Base-by-base conservation (phyloP, 2,113 vertebrate genomes). In the Thamnophis sirtalis region DNA sequence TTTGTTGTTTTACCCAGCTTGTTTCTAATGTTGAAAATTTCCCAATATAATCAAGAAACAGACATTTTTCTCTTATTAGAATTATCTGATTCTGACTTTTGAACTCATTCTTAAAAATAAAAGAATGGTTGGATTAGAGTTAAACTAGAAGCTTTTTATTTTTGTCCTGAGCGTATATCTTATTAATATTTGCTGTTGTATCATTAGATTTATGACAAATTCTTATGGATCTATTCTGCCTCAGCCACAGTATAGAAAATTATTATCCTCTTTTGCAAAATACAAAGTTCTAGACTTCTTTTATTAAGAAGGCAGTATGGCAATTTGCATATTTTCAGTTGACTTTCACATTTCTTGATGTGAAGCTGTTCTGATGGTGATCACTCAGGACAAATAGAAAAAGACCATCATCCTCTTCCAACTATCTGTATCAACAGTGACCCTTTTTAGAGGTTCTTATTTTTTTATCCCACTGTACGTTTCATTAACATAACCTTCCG, bases 121-220 rank as follows among this genome's bases (percentile, higher is more conserved):
- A 80, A 80, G 33, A 80, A 38, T 80, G 68, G 17, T 8, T 80
- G 21, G 68, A 43, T 43, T 80, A 80, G 17, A 55, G 21, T 33
- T 86, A 87, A 86, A 49, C 26, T 51, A 86, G 84, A n/a, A 54
- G 19, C n/a, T 33, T 87, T 21, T 91, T 0, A 0, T 0, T 48
- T 8, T 68, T 3, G 24, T 38, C 9, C 43, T 60, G 87, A n/a
- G 68, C 63, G 10, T 80, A 80, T 0, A n/a, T 0, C 2, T 51
- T 91, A 24, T n/a, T 0, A 0, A 3, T 11, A 13, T 48, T 9
- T 86, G 53, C 33, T 48, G 26, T 15, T 0, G n/a, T 92, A 22
- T 0, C 87, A 84, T 19, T 5, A 0, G 0, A 0, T 51, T 73
- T 0, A 2, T 0, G 0, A 11, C 87, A 91, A 2, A n/a, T 73